phyloP scores from a whole-genome alignment of 2,113 vertebrate genomes.

The Planiliza haematocheilus region DNA sequence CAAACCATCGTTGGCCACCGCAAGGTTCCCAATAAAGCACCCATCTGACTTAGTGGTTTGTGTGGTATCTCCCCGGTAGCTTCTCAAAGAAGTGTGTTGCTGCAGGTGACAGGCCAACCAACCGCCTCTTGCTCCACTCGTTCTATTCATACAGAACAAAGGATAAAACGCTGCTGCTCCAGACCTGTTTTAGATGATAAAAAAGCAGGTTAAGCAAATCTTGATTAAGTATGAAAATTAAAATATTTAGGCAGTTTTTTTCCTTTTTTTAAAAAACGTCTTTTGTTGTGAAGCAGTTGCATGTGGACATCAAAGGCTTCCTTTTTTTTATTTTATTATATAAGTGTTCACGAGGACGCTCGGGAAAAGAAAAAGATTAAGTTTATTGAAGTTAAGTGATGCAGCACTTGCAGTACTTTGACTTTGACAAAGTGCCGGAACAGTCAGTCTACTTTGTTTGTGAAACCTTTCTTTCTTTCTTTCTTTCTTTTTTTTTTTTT shows the following conservation, averaged over 20 bases:
- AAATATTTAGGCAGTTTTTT: background rate
- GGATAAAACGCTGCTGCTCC: background rate
- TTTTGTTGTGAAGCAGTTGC: slow-evolving; percentile 23
- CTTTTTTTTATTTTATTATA: slow-evolving; percentile 41
- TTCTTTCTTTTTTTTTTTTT: slow-evolving; percentile 30
- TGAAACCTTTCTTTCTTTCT: slow-evolving; percentile 69
- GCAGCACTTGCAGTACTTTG: slow-evolving; percentile 59
- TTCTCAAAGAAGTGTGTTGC: slow-evolving; percentile 15
- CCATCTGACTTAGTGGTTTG: slow-evolving; percentile 49
- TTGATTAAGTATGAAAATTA: background rate
- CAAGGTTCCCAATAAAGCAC: slow-evolving; percentile 31
- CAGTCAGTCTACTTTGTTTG: slow-evolving; percentile 71
- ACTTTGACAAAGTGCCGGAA: slow-evolving; percentile 78
- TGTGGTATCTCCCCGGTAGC: slow-evolving; percentile 31
- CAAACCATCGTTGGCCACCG: slow-evolving; percentile 2
- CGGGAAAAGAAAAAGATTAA: slow-evolving; percentile 27
- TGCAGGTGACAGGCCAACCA: slow-evolving; percentile 43
- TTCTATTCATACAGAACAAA: slow-evolving; percentile 21
- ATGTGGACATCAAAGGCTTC: slow-evolving; percentile 33
- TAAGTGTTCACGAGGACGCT: slow-evolving; percentile 28
- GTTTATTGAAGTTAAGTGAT: slow-evolving; percentile 64
- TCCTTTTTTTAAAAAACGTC: background rate
- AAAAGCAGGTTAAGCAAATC: background rate
- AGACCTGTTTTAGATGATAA: background rate
- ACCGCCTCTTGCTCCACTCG: slow-evolving; percentile 7